These are phyloP conservation scores for Nesidiocoris tenuis DNA, from an alignment of 2,888 invertebrate genomes.

Conservation along the genomic window DNA sequence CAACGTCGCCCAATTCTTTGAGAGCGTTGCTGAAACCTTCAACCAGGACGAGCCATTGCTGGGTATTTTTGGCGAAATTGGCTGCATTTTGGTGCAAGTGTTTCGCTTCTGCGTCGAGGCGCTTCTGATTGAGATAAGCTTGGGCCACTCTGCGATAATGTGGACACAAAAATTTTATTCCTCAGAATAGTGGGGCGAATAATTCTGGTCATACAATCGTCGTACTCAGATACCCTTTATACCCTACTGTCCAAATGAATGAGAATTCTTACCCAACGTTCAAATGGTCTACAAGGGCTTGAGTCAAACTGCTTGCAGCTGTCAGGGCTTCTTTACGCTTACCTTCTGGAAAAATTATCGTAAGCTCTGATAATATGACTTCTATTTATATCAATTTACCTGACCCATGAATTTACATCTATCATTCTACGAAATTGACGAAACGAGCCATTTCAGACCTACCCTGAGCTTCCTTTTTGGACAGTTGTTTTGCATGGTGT, in stretches of 20 bases:
- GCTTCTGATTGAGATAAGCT: conserved; percentile 96
- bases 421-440: too few relatives aligned
- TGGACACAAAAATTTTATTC: background rate
- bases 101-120: conserved; percentile 95
- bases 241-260: too few relatives aligned
- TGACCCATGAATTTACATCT: too few relatives aligned
- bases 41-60: conserved; percentile 92
- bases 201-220: background rate
- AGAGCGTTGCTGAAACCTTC: conserved; percentile 83
- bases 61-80: conserved; percentile 93
- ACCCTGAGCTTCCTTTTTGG: conserved; percentile 82
- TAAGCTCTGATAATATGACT: too few relatives aligned
- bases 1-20: conserved; percentile 97
- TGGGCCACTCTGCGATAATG: conserved; percentile 96
- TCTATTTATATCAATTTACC: too few relatives aligned
- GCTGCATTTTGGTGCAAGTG: conserved; percentile 89
- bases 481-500: conserved; percentile 76
- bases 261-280: conserved; percentile 90
- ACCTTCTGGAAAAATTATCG: conserved; percentile 72
- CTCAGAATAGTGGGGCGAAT: background rate
- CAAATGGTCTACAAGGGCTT: conserved; percentile 92
- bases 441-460: too few relatives aligned
- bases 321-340: conserved; percentile 90
- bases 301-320: conserved; percentile 89
- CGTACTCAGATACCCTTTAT: background rate